These are phyloP conservation scores for Catajapyx aquilonaris DNA, from an alignment of 1,140 invertebrate genomes.

Conservation along the genomic window DNA sequence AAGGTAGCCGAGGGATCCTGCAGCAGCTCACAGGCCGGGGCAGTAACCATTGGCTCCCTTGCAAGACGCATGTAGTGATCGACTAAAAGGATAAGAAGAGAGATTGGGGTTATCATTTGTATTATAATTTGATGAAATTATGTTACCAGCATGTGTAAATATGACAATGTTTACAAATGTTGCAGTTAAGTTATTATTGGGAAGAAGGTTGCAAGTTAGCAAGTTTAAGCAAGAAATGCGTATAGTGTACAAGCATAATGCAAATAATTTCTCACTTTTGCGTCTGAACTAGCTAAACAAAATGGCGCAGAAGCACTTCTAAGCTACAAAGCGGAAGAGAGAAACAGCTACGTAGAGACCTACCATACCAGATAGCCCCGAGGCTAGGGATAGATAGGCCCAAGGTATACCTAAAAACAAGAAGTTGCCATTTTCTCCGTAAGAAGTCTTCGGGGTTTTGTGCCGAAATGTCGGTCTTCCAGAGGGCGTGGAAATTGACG, in stretches of 20 bases:
- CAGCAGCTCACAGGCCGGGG: background rate
- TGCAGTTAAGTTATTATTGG: background rate
- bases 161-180: conserved; percentile 1
- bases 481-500: background rate
- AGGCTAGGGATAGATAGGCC: background rate
- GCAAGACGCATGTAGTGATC: background rate
- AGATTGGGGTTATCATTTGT: background rate
- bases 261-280: background rate
- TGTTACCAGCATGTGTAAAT: background rate
- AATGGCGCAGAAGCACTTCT: no score
- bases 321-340: no score
- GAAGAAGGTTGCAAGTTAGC: background rate
- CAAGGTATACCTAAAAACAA: background rate
- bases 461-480: no score
- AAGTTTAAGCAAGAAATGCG: no score
- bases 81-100: background rate
- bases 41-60: background rate
- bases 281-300: background rate
- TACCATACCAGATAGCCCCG: background rate
- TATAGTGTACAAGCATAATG: background rate
- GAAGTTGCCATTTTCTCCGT: background rate
- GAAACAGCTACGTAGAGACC: no score
- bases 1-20: no score
- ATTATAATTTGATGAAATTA: background rate
- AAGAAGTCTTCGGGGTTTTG: no score